These are phyloP conservation scores for Drosophila borborema DNA, from an alignment of 2,888 invertebrate genomes.

Conservation along the genomic window DNA sequence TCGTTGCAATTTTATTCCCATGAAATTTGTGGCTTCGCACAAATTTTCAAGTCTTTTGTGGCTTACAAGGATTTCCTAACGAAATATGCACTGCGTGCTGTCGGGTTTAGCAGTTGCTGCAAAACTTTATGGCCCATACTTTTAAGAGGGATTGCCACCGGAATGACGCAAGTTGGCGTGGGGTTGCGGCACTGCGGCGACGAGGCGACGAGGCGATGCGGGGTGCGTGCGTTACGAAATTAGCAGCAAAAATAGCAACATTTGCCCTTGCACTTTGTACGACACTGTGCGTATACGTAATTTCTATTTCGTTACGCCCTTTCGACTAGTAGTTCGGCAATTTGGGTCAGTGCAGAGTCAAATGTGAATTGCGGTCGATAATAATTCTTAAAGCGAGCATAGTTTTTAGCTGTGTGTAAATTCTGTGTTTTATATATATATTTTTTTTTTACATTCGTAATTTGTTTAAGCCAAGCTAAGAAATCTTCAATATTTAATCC, in stretches of 20 bases:
- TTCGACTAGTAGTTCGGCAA: constrained; percentile 27
- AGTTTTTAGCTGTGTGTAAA: too few relatives aligned
- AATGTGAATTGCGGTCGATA: constrained; percentile 33
- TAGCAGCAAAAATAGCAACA: constrained; percentile 52
- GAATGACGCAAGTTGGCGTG: background rate
- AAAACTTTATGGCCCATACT: constrained; percentile 69
- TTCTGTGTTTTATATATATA: too few relatives aligned
- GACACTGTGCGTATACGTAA: constrained; percentile 65
- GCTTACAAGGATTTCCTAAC: constrained; percentile 76
- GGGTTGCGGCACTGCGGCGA: background rate
- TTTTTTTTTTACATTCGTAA: too few relatives aligned
- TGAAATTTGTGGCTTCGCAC: constrained; percentile 72
- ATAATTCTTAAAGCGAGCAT: background rate
- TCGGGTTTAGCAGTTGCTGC: constrained; percentile 38
- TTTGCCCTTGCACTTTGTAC: constrained; percentile 16
- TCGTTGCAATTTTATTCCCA: constrained; percentile 78
- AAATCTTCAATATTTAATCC: background rate
- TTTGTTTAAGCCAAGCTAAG: background rate
- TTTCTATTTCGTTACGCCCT: constrained; percentile 45
- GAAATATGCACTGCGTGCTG: constrained; percentile 59
- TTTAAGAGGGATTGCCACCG: constrained; percentile 39
- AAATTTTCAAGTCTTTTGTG: constrained; percentile 80
- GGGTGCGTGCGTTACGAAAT: constrained; percentile 51
- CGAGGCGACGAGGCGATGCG: background rate
- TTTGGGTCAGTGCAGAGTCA: constrained; percentile 41